Percentiles rank a stretch among this genome's conserved stretches.
These are phyloP conservation scores for Diarsia mendica DNA, from an alignment of 2,888 invertebrate genomes.

Conservation along the genomic window DNA sequence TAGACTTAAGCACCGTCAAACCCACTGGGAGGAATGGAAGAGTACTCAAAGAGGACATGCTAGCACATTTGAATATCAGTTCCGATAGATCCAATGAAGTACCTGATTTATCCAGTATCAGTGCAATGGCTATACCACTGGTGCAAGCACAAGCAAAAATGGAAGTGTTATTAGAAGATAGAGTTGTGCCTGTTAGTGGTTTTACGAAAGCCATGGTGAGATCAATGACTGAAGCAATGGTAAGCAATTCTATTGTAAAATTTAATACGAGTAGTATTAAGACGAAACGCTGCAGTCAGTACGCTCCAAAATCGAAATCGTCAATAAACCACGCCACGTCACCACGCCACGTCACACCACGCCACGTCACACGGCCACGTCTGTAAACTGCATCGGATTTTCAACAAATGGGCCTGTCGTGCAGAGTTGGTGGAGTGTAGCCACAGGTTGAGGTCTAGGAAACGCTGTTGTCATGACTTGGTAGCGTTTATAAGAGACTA, in stretches of 20 bases:
- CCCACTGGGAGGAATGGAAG: conserved; percentile 97
- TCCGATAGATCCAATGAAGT: conserved; percentile 88
- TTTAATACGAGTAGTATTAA: background rate
- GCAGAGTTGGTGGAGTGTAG: background rate
- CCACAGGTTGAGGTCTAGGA: background rate
- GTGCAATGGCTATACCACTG: conserved; percentile 72
- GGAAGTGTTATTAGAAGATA: conserved; percentile 83
- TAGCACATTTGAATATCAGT: conserved; percentile 91
- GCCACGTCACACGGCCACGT: too few species aligned
- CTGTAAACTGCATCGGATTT: background rate
- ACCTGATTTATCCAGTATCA: conserved; percentile 68
- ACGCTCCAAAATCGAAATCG: too few species aligned
- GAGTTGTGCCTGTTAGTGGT: conserved; percentile 93
- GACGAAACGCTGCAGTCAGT: background rate
- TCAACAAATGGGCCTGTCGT: background rate
- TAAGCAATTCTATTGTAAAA: conserved; percentile 27
- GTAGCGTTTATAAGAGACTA: background rate
- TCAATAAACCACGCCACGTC: too few species aligned
- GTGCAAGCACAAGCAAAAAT: conserved; percentile 72
- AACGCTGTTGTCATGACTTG: background rate
- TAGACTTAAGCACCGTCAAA: conserved; percentile 92
- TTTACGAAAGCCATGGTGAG: conserved; percentile 98
- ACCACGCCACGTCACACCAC: too few species aligned
- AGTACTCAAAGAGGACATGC: conserved; percentile 98
- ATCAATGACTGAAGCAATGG: conserved; percentile 94